phyloP scores from a whole-genome alignment of 2,797 vertebrate species.

The Lacerta bilineata region DNA sequence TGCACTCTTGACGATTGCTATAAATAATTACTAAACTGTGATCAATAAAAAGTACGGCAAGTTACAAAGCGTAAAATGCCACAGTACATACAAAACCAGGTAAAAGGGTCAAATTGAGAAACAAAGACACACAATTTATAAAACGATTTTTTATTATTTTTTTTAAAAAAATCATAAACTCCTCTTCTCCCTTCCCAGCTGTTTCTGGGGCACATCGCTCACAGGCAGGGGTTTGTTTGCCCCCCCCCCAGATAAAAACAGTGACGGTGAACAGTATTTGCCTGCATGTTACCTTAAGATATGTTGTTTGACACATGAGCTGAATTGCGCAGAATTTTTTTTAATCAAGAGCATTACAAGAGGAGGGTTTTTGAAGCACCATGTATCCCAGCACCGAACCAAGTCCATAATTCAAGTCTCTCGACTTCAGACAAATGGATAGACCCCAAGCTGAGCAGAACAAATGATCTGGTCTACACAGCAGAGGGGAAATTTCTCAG shows the following conservation, averaged over 20 bases:
- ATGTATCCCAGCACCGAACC: background rate
- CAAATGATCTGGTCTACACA: conserved; percentile 7
- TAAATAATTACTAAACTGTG: too few species aligned
- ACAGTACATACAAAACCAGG: too few species aligned
- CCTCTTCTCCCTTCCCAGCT: too few species aligned
- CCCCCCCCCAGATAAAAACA: too few species aligned
- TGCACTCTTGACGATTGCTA: too few species aligned
- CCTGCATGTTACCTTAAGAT: background rate
- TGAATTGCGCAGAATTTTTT: background rate
- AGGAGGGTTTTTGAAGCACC: background rate
- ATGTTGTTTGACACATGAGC: background rate
- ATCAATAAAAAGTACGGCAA: too few species aligned
- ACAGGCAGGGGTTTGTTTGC: background rate
- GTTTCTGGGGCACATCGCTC: too few species aligned
- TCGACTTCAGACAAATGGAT: conserved; percentile 12
- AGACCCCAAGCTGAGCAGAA: conserved; percentile 8
- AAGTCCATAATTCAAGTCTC: background rate
- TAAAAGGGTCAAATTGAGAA: too few species aligned
- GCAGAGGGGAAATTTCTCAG: conserved; percentile 33
- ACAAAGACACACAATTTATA: too few species aligned
- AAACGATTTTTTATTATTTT: too few species aligned
- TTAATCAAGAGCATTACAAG: background rate
- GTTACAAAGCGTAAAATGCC: too few species aligned
- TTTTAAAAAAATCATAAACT: too few species aligned
- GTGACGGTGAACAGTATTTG: background rate